phyloP scores from a whole-genome alignment of 2,888 invertebrate genomes.

The Orthosia incerta region DNA sequence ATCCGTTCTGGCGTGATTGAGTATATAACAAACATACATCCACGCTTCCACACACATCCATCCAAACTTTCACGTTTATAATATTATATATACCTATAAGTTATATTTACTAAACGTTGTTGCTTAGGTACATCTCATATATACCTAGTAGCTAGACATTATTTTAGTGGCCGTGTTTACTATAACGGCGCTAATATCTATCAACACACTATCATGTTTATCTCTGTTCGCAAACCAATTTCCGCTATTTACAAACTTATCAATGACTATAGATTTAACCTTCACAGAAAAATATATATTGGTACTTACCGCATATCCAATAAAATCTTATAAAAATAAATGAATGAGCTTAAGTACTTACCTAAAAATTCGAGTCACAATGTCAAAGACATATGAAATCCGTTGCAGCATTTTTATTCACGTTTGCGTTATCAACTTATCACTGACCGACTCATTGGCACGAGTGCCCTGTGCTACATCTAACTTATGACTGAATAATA shows the following conservation, averaged over 20 bases:
- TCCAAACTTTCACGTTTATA: too few species aligned
- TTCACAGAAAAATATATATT: slow-evolving; percentile 6
- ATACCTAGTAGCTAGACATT: background rate
- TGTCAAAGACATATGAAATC: slow-evolving; percentile 22
- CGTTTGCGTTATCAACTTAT: slow-evolving; percentile 33
- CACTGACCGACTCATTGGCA: slow-evolving; percentile 29
- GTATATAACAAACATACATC: too few species aligned
- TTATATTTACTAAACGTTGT: background rate
- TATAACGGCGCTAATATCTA: background rate
- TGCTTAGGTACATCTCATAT: background rate
- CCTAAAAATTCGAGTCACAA: slow-evolving; percentile 41
- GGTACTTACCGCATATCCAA: background rate
- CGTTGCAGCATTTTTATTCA: slow-evolving; percentile 28
- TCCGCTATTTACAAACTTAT: slow-evolving; percentile 56
- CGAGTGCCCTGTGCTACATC: slow-evolving; percentile 8
- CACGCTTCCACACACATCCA: too few species aligned
- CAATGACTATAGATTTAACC: slow-evolving; percentile 34
- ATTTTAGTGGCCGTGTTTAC: background rate
- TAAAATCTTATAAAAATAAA: background rate
- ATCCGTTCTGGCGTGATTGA: too few species aligned
- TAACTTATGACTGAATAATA: slow-evolving; percentile 29
- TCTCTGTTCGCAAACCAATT: slow-evolving; percentile 40
- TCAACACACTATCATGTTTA: slow-evolving; percentile 32
- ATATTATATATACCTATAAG: background rate
- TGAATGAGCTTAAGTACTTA: slow-evolving; percentile 10